Base-by-base conservation (phyloP, 2,113 vertebrate species). In the Halichoeres trimaculatus region DNA sequence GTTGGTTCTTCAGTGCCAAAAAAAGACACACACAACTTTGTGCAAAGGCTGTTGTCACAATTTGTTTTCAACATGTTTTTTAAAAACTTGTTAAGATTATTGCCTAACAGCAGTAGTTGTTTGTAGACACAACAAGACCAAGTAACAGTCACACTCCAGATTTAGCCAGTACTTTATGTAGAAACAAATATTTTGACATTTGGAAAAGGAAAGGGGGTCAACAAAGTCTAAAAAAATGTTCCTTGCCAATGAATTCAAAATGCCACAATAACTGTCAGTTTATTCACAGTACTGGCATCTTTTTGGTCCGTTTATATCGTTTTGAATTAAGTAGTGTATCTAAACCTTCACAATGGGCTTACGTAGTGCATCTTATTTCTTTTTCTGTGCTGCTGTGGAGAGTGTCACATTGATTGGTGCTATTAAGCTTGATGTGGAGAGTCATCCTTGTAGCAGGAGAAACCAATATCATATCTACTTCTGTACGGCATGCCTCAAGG, bases 1-100 rank as follows among this genome's bases (percentile, higher is more conserved):
- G 35, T 10, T 22, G 30, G 70, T 36, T 66, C 34, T 56, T n/a
- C 70, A 70, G n/a, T n/a, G n/a, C n/a, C n/a, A n/a, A n/a, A n/a
- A n/a, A n/a, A n/a, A n/a, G n/a, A n/a, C n/a, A n/a, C n/a, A n/a
- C n/a, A n/a, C n/a, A n/a, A n/a, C n/a, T n/a, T n/a, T n/a, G n/a
- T n/a, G n/a, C n/a, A n/a, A n/a, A n/a, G n/a, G n/a, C n/a, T n/a
- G n/a, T n/a, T n/a, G n/a, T n/a, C n/a, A n/a, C n/a, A n/a, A n/a
- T n/a, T n/a, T n/a, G n/a, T n/a, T n/a, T n/a, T n/a, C n/a, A 16
- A 6, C 17, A 47, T n/a, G 7, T 6, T 16, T 55, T 65, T 65
- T 38, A 6, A 9, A 23, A 66, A n/a, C 1, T 20, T 47, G 10
- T 22, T 19, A 17, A 55, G 34, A 43, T 41, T 59, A 35, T 50